Percentiles rank a stretch among this genome's conserved stretches.
phyloP scores from a whole-genome alignment of 2,113 vertebrate species.

The Muntiacus reevesi region DNA sequence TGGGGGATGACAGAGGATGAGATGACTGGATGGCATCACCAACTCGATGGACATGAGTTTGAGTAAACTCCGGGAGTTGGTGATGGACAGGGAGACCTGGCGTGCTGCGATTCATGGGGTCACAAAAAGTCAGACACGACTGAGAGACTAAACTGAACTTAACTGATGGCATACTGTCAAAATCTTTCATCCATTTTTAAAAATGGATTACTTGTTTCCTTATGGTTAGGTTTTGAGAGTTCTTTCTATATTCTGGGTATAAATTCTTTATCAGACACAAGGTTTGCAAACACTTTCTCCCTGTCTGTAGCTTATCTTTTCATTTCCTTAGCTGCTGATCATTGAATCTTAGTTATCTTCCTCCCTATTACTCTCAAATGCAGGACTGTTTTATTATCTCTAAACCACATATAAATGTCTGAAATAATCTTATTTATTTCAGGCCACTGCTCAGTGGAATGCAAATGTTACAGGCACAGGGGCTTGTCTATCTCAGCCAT shows the following conservation, averaged over 20 bases:
- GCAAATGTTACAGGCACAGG: background rate
- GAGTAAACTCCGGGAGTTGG: no score
- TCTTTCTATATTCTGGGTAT: background rate
- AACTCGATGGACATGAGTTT: no score
- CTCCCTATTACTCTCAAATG: background rate
- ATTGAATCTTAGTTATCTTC: background rate
- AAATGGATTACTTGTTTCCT: background rate
- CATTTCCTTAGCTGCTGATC: background rate
- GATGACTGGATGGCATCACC: no score
- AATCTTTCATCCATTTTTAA: background rate
- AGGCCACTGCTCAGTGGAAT: background rate
- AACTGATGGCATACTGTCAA: background rate
- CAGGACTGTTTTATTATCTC: background rate
- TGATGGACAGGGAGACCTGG: no score
- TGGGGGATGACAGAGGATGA: no score
- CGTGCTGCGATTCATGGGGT: no score
- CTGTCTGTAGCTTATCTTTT: background rate
- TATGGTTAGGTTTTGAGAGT: background rate
- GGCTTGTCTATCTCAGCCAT: background rate
- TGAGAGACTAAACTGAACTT: no score
- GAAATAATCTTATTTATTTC: background rate
- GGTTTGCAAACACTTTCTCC: background rate
- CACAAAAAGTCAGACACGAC: no score
- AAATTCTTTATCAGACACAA: background rate
- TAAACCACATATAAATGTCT: background rate